Conservation (phyloP, 2,888 invertebrate genomes). For the Drosophila helvetica region DNA sequence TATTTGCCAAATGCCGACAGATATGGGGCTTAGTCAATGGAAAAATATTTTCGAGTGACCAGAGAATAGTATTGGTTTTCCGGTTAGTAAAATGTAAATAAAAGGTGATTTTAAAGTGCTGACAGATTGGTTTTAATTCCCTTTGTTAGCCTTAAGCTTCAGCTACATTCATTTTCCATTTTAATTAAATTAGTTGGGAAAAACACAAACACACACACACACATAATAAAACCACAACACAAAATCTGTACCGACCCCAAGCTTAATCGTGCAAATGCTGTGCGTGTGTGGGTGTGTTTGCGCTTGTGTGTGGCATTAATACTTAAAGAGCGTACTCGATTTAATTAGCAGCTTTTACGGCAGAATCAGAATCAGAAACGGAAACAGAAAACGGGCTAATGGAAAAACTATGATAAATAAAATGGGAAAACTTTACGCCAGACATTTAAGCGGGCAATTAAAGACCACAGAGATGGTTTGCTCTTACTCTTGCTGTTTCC, state of each 20-base stretch:
- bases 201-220: constrained; percentile 13
- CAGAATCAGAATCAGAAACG: constrained; percentile 1
- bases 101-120: constrained; percentile 24
- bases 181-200: constrained; percentile 55
- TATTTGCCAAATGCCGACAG: constrained; percentile 19
- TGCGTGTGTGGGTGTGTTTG: background rate
- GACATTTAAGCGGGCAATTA: constrained; percentile 42
- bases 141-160: constrained; percentile 39
- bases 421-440: constrained; percentile 17
- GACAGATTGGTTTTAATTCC: constrained; percentile 45
- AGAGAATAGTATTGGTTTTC: constrained; percentile 20
- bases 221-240: constrained; percentile 49
- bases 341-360: constrained; percentile 57
- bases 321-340: constrained; percentile 55
- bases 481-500: constrained; percentile 1
- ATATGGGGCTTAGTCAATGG: constrained; percentile 17
- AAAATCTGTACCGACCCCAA: constrained; percentile 18
- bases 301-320: constrained; percentile 45
- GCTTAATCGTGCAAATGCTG: constrained; percentile 44
- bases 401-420: constrained; percentile 15
- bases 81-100: constrained; percentile 37
- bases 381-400: constrained; percentile 13
- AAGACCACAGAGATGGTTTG: constrained; percentile 14
- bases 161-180: constrained; percentile 22
- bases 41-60: constrained; percentile 19